Conservation (phyloP, 1,140 invertebrate genomes). For the Andrena cerasifolii region DNA sequence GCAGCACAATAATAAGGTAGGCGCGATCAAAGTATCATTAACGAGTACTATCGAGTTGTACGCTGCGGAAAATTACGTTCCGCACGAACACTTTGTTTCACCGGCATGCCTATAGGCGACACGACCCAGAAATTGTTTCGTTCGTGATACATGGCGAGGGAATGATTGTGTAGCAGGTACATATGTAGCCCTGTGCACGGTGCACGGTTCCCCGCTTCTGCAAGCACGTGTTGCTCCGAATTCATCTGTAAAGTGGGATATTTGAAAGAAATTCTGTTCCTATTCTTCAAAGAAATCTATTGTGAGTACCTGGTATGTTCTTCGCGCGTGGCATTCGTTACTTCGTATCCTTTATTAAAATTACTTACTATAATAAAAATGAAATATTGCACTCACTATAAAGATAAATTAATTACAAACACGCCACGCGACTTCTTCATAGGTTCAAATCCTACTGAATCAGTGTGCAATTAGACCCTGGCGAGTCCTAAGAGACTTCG, state of each 20-base stretch:
- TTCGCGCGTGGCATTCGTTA: no score
- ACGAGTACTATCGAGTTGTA: slow-evolving; percentile 10
- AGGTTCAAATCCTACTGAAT: no score
- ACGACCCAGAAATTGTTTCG: slow-evolving; percentile 8
- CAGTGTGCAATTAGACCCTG: no score
- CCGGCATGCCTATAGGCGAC: neutral
- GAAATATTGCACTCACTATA: no score
- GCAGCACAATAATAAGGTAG: slow-evolving; percentile 9
- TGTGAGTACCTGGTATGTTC: no score
- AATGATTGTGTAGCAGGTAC: neutral
- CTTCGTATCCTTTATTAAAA: no score
- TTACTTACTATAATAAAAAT: no score
- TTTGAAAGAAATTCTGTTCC: neutral
- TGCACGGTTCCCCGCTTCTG: neutral
- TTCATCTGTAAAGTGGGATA: neutral
- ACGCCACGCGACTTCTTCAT: no score
- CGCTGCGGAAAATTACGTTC: slow-evolving; percentile 11
- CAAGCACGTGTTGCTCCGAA: neutral
- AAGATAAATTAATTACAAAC: no score
- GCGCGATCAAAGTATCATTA: slow-evolving; percentile 17
- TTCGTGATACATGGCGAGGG: neutral
- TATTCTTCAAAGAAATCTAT: no score
- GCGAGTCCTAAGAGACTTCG: no score
- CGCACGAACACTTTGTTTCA: neutral
- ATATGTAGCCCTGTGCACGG: no score